phyloP scores from a whole-genome alignment of 2,113 vertebrate genomes.

The Pomatorhinus ruficollis region DNA sequence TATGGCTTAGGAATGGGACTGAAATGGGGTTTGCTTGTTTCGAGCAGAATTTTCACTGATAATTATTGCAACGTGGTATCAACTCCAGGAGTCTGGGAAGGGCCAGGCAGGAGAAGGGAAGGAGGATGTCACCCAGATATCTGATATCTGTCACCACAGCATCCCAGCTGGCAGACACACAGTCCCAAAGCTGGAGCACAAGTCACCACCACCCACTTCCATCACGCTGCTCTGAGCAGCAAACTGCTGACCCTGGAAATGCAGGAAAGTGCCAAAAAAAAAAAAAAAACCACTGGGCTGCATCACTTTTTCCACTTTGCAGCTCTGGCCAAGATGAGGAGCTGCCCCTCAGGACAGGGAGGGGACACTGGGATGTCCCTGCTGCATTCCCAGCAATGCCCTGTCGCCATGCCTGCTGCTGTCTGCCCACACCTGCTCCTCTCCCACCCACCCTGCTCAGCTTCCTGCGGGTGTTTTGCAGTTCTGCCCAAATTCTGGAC shows the following conservation, averaged over 20 bases:
- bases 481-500: neutral
- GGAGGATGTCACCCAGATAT: neutral
- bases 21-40: neutral
- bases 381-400: neutral
- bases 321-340: neutral
- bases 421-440: neutral
- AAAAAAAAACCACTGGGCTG: neutral
- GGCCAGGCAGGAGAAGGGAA: neutral
- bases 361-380: neutral
- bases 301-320: neutral
- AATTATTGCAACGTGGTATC: neutral
- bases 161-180: neutral
- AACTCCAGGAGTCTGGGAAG: neutral
- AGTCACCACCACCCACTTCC: neutral
- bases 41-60: neutral
- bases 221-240: rapidly evolving
- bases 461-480: neutral
- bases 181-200: neutral
- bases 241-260: neutral
- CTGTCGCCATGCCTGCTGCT: too few species aligned
- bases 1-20: neutral
- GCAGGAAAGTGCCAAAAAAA: neutral
- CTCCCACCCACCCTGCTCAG: neutral
- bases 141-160: neutral
- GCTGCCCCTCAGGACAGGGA: neutral